Evolutionary conservation across 2,888 invertebrate genomes (phyloP), one percentile per base, ranked within the genome.

Genomic region (Dryobotodes eremita): DNA sequence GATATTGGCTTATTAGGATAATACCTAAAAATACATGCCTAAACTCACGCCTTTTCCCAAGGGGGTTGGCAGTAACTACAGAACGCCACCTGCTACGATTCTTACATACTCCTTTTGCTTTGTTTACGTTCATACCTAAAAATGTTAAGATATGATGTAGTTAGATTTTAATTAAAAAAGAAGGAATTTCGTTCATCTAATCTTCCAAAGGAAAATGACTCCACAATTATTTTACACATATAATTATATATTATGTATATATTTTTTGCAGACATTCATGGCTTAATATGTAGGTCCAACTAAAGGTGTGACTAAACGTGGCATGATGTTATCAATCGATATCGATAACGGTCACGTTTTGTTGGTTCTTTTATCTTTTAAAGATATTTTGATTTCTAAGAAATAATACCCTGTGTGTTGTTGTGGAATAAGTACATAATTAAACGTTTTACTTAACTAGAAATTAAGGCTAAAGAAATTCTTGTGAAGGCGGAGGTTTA

Each of bases 271-370:
- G 17, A 55, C 17, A 53, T 53, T 82, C 75, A 53, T 55, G 15
- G 31, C 23, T 15, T 46, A 75, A 75, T 75, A 53, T 55, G 36
- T 26, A 50, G 20, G 48, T 69, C 17, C 26, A 53, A 62, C 10
- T 6, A 59, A 50, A 57, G 48, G 74, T 68, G 71, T 85, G 71
- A 81, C n/a, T 69, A 72, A 85, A 81, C 71, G 69, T 71, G 64
- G 53, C 20, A 26, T 61, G 68, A 75, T 83, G 15, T 72, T 72
- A 83, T 83, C 70, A 55, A 72, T 65, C 31, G 50, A 36, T 36
- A 46, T 55, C n/a, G 83, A 85, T 83, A 81, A 50, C n/a, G 23
- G 79, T 84, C 83, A 83, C 86, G 78, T 86, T 82, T 57, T 64
- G 20, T 61, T 61, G 31, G 17, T 62, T 61, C 11, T 23, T 77